phyloP scores from a whole-genome alignment of 2,797 vertebrate species.

The Taeniopygia guttata region DNA sequence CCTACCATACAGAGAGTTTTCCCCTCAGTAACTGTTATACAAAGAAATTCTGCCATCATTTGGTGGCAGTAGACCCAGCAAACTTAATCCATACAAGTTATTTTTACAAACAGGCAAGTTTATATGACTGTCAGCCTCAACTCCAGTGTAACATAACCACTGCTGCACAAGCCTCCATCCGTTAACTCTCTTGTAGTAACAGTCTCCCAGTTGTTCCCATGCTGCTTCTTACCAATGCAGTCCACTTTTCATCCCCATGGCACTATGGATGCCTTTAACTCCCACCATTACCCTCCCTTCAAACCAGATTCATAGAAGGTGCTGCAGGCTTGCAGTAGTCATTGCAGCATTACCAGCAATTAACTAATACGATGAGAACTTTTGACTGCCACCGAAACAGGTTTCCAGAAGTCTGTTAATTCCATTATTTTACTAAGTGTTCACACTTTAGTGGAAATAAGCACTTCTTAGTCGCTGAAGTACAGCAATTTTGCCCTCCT shows the following conservation, averaged over 20 bases:
- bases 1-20: background rate
- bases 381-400: rapidly evolving
- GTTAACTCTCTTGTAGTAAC: background rate
- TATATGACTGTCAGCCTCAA: background rate
- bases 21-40: background rate
- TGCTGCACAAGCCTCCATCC: background rate
- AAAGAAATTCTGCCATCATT: background rate
- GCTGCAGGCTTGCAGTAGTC: background rate
- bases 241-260: background rate
- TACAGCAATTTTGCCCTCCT: background rate
- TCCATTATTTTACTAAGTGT: background rate
- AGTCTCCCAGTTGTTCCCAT: background rate
- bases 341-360: background rate
- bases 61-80: background rate
- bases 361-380: background rate
- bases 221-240: background rate
- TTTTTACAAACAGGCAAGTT: background rate
- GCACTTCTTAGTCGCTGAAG: background rate
- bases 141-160: background rate
- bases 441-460: background rate
- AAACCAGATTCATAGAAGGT: background rate
- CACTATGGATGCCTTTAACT: background rate
- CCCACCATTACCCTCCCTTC: background rate
- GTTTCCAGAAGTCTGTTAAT: background rate
- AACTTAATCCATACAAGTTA: background rate